Base-by-base conservation (phyloP, 1,140 invertebrate species). In the Adelges cooleyi region DNA sequence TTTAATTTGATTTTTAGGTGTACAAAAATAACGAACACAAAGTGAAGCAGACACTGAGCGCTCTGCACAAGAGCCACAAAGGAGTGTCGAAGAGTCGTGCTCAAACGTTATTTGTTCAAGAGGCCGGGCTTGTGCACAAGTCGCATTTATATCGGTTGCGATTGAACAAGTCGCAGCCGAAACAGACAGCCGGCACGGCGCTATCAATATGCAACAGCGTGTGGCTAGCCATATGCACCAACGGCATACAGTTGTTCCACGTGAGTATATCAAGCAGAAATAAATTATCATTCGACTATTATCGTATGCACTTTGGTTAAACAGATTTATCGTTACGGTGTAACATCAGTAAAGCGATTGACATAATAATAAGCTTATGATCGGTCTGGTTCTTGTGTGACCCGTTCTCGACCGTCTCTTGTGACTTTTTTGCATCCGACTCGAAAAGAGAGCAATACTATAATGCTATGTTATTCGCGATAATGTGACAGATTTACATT, bases 81-180 rank as follows among this genome's bases (percentile, higher is more conserved):
- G 86, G 86, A 18, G 74, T 92, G 67, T 80, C 83, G 10, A 80
- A 83, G 67, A 78, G 80, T 53, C 87, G 92, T 72, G 90, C 92
- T 20, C 84, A 95, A 72, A 76, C 84, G 22, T 83, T 86, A 68
- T 96, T 90, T 75, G 92, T 95, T 71, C 82, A 86, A 69, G 91
- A 95, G 78, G 88, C 92, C 44, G 90, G 90, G 71, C 85, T 92
- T 71, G 76, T 80, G 9, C 80, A 82, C 72, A 95, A 95, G 77
- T 85, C 93, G 40, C 94, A 96, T 76, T 82, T 95, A 52, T 96
- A 93, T 75, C 80, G 87, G 44, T 80, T 96, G 71, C 85, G 86
- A 69, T 82, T 87, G 69, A 84, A 84, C 67, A 96, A 95, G 78
- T 84, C 84, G 67, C 87, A 89, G 75, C 73, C 78, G 11, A 62